These are phyloP conservation scores for Albula glossodonta DNA, from an alignment of 2,113 vertebrate species.

Conservation along the genomic window DNA sequence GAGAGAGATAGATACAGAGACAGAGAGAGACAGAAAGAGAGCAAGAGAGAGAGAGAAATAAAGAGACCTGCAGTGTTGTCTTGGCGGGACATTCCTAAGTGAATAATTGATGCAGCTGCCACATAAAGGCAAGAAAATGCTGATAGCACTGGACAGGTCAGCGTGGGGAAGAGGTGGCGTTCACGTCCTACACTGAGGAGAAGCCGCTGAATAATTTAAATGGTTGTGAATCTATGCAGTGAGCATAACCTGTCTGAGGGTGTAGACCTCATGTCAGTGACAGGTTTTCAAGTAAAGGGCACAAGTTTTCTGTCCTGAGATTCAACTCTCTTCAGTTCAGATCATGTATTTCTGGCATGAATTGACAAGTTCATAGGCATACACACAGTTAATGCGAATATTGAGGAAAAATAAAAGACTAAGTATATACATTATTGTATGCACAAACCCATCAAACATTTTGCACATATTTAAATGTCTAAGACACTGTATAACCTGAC, in stretches of 20 bases:
- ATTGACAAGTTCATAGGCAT: too few species aligned
- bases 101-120: constrained; percentile 50
- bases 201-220: constrained; percentile 60
- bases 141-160: constrained; percentile 47
- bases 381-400: too few species aligned
- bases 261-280: not conserved
- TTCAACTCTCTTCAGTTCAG: not conserved
- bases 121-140: constrained; percentile 45
- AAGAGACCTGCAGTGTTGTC: constrained; percentile 37
- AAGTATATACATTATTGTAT: too few species aligned
- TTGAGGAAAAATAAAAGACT: too few species aligned
- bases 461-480: too few species aligned
- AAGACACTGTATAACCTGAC: too few species aligned
- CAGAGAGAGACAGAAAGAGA: not conserved
- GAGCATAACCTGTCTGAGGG: not conserved
- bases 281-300: not conserved
- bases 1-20: too few species aligned
- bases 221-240: not conserved
- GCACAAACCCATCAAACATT: too few species aligned
- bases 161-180: constrained; percentile 39
- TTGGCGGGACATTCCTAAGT: constrained; percentile 43
- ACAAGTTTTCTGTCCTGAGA: not conserved
- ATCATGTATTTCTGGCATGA: not conserved
- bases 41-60: constrained; percentile 11
- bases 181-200: constrained; percentile 42